Percentiles rank a stretch among this genome's conserved stretches.
phyloP scores from a whole-genome alignment of 1,140 invertebrate species.

The Achroia grisella region DNA sequence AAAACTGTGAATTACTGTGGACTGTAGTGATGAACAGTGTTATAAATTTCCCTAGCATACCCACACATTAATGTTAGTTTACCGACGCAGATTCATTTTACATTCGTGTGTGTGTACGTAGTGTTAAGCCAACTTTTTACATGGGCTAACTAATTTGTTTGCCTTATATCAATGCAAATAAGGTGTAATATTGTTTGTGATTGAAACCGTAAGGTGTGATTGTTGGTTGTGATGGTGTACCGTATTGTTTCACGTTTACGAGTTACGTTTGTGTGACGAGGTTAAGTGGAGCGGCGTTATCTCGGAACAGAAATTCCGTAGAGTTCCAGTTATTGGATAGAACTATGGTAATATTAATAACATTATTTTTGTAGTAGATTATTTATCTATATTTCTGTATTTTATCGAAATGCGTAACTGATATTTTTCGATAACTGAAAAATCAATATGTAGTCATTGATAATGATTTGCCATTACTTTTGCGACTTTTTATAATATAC shows the following conservation, averaged over 20 bases:
- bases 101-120: constrained; percentile 41
- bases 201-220: constrained; percentile 12
- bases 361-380: not conserved
- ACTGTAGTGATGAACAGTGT: constrained; percentile 49
- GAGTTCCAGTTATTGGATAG: constrained; percentile 46
- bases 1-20: constrained; percentile 50
- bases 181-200: constrained; percentile 17
- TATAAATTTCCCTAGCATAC: constrained; percentile 69
- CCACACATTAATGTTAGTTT: constrained; percentile 49
- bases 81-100: constrained; percentile 36
- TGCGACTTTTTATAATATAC: too few species aligned
- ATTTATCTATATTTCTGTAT: not conserved
- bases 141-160: constrained; percentile 4
- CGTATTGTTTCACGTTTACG: constrained; percentile 73
- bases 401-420: not conserved
- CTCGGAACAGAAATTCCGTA: constrained; percentile 63
- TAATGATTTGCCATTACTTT: not conserved
- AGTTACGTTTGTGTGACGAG: constrained; percentile 54
- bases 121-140: constrained; percentile 22
- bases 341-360: not conserved
- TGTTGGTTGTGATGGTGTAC: constrained; percentile 51
- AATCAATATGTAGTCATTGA: constrained; percentile 3
- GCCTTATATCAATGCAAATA: constrained; percentile 4
- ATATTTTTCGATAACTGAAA: not conserved
- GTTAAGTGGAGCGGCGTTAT: constrained; percentile 73